These are phyloP conservation scores for Pseudococcus viburni DNA, from an alignment of 2,888 invertebrate species.

Conservation along the genomic window DNA sequence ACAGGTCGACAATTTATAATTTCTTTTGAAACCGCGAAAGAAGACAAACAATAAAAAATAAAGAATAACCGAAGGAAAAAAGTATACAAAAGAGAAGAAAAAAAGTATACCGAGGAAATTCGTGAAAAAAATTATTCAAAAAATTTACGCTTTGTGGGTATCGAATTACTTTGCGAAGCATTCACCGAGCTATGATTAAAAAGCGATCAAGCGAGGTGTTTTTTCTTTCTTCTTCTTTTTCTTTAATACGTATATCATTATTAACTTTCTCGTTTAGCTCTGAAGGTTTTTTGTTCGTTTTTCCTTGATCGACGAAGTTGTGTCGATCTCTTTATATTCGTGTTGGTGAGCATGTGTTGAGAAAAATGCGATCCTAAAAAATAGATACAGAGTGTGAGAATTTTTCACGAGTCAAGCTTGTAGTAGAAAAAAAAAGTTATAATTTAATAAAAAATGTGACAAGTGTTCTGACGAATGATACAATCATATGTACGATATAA, in stretches of 20 bases:
- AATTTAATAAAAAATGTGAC: background rate
- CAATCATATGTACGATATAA: background rate
- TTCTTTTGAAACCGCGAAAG: conserved; percentile 1
- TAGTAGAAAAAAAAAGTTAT: background rate
- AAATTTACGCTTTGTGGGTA: conserved; percentile 32
- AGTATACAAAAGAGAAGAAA: background rate
- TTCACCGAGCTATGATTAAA: conserved; percentile 4
- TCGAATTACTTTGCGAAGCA: conserved; percentile 17
- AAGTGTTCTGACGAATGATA: background rate
- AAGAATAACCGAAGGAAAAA: conserved; percentile 24
- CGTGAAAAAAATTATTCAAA: conserved; percentile 36
- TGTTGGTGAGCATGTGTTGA: background rate
- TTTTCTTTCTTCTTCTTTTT: background rate
- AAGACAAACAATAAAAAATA: background rate
- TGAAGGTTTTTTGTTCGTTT: background rate
- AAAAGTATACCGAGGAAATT: background rate
- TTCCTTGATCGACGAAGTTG: background rate
- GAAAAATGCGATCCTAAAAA: background rate
- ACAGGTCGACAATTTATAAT: conserved; percentile 38
- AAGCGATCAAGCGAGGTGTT: conserved; percentile 36
- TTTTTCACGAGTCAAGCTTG: background rate
- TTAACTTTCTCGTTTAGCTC: background rate
- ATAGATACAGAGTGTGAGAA: background rate
- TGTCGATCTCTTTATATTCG: background rate
- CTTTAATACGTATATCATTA: conserved; percentile 10